phyloP scores from a whole-genome alignment of 2,113 vertebrate species.

The Lipotes vexillifer region DNA sequence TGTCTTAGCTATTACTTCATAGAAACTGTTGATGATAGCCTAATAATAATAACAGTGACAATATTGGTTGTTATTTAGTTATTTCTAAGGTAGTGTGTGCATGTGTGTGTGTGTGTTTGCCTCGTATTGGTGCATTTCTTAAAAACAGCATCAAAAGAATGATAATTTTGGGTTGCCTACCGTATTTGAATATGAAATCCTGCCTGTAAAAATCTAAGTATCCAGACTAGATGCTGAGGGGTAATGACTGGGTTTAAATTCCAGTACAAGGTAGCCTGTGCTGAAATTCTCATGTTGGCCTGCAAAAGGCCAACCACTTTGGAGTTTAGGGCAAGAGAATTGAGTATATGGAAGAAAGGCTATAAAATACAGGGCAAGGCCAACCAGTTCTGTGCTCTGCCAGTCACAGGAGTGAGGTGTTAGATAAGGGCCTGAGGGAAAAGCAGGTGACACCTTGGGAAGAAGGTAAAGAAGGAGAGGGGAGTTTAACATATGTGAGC shows the following conservation, averaged over 20 bases:
- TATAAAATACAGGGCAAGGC: neutral
- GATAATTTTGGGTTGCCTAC: conserved; percentile 6
- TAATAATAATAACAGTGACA: neutral
- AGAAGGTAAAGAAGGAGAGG: neutral
- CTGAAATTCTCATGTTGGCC: neutral
- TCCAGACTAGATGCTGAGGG: neutral
- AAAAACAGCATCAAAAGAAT: conserved; percentile 23
- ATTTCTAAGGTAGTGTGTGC: neutral
- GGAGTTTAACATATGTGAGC: neutral
- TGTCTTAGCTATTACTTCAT: neutral
- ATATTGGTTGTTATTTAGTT: neutral
- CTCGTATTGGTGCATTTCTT: neutral
- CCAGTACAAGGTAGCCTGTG: neutral
- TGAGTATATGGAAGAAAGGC: neutral
- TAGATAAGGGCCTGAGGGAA: neutral
- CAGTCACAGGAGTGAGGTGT: neutral
- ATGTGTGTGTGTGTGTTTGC: neutral
- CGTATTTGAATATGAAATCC: conserved; percentile 8
- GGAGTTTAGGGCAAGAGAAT: neutral
- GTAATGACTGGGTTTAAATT: neutral
- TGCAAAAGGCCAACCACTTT: neutral
- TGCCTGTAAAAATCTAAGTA: conserved; percentile 15
- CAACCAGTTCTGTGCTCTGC: neutral
- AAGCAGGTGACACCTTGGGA: neutral
- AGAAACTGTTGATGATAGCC: neutral